Conservation (phyloP, 2,888 invertebrate genomes). For the Adelphocoris suturalis region DNA sequence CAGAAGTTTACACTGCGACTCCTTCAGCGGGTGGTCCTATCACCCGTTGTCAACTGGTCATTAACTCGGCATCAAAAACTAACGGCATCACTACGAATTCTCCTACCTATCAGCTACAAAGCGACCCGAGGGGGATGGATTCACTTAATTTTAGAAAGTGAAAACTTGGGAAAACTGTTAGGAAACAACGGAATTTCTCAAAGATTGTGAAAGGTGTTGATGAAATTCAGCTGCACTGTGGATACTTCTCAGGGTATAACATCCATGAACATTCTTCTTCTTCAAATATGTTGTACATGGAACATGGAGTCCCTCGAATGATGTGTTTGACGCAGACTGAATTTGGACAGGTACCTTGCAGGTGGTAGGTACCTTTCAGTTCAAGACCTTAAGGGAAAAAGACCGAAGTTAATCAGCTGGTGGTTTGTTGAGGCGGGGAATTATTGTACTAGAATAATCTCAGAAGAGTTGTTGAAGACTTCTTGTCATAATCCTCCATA, state of each 20-base stretch:
- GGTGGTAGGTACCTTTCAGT: no score
- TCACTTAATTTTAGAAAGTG: neutral
- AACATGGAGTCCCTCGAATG: no score
- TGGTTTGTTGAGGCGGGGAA: no score
- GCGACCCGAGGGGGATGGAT: neutral
- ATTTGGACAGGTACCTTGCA: no score
- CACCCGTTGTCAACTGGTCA: neutral
- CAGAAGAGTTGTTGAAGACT: no score
- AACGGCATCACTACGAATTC: neutral
- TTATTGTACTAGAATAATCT: no score
- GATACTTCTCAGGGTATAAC: neutral
- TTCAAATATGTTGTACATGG: no score
- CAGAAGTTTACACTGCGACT: neutral
- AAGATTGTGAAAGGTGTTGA: conserved; percentile 14
- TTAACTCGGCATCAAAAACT: neutral
- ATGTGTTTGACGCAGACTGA: no score
- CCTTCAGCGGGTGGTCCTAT: neutral
- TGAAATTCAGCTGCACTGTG: conserved; percentile 1
- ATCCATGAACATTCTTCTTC: neutral
- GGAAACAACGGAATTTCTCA: neutral
- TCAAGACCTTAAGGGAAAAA: no score
- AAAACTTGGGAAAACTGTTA: neutral
- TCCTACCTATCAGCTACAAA: neutral
- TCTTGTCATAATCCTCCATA: no score
- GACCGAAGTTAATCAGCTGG: no score